Conservation (phyloP, 2,888 invertebrate genomes). For the Torymus auratus region DNA sequence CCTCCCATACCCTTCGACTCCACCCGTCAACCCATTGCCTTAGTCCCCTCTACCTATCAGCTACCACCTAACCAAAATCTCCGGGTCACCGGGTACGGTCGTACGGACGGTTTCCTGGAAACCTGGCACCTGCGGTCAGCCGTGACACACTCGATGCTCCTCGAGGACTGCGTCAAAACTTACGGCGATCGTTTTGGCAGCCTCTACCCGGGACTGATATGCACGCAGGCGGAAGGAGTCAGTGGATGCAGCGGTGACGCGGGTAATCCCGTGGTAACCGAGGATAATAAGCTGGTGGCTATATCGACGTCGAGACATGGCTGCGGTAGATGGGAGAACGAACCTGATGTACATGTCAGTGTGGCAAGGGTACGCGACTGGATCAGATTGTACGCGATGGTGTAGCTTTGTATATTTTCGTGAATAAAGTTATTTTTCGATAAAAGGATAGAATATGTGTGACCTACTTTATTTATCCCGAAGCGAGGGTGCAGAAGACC, state of each 20-base stretch:
- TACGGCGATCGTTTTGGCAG: not conserved
- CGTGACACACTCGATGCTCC: not conserved
- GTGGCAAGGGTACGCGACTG: not conserved
- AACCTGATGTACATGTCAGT: not conserved
- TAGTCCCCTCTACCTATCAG: conserved; percentile 6
- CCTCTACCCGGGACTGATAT: conserved; percentile 5
- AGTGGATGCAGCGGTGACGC: not conserved
- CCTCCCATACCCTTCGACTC: conserved; percentile 44
- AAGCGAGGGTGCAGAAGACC: no score
- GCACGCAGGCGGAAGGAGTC: not conserved
- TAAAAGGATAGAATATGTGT: no score
- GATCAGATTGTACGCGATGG: not conserved
- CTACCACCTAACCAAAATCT: not conserved
- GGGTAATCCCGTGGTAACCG: not conserved
- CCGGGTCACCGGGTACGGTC: conserved; percentile 5
- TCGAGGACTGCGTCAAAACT: conserved; percentile 25
- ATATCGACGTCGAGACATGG: not conserved
- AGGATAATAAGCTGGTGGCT: conserved; percentile 5
- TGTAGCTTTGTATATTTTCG: not conserved
- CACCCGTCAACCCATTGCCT: conserved; percentile 19
- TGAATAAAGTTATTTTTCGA: no score
- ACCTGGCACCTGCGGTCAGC: not conserved
- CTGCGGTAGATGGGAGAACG: not conserved
- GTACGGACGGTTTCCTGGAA: not conserved
- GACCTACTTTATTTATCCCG: no score